Conservation (phyloP, 2,113 vertebrate genomes). For the Microtus ochrogaster region DNA sequence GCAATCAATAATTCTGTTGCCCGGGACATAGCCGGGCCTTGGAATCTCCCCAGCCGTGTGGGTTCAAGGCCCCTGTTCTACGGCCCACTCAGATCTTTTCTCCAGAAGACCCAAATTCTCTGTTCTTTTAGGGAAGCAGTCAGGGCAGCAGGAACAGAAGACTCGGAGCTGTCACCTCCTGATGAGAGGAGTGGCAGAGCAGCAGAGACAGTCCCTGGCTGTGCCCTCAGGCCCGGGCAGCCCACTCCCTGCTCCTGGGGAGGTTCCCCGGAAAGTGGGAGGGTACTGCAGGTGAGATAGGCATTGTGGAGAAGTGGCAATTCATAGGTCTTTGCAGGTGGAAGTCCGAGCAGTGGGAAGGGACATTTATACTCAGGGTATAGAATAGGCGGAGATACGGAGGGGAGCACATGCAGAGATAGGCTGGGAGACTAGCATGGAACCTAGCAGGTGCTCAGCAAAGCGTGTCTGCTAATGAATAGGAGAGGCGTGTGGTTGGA, state of each 20-base stretch:
- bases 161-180: not conserved
- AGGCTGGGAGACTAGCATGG: rapidly evolving
- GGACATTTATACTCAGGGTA: not conserved
- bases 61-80: not conserved
- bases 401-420: not conserved
- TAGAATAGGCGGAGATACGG: not conserved
- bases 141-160: not conserved
- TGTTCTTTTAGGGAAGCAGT: constrained; percentile 35
- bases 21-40: rapidly evolving
- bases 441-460: not conserved
- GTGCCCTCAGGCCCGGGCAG: not conserved
- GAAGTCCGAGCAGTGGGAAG: not conserved
- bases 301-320: not conserved
- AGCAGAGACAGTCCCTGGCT: not conserved
- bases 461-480: not conserved
- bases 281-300: not conserved
- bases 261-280: not conserved
- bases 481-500: not conserved
- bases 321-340: not conserved
- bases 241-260: not conserved
- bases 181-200: not conserved
- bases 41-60: constrained; percentile 54
- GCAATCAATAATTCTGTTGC: not conserved
- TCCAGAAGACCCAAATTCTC: constrained; percentile 73
- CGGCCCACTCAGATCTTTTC: constrained; percentile 57